Percentiles rank a stretch among this genome's conserved stretches.
Evolutionary conservation across 2,888 invertebrate genomes (phyloP).

Genomic region (Gastracanthus pulcherrimus): DNA sequence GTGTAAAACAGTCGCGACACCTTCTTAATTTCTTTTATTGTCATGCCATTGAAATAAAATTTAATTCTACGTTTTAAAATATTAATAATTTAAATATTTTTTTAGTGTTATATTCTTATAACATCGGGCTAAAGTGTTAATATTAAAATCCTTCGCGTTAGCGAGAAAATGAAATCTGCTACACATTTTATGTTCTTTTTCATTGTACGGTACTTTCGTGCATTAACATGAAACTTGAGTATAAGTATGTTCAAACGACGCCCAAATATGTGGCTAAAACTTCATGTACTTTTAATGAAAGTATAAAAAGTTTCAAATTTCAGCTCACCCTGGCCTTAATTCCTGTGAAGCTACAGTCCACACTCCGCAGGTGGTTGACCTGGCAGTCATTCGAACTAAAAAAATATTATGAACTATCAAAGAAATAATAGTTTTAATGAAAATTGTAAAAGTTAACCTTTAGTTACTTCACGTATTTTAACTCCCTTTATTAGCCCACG

Average conservation of each 20-base stretch:
- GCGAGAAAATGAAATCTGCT: conserved; percentile 7
- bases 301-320: conserved; percentile 50
- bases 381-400: background rate
- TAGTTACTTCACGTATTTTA: no score
- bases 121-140: no score
- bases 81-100: no score
- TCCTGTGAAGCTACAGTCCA: background rate
- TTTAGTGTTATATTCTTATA: no score
- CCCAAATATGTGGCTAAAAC: conserved; percentile 25
- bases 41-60: background rate
- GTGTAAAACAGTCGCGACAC: background rate
- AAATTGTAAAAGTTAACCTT: no score
- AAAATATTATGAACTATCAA: no score
- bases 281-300: conserved; percentile 4
- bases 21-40: background rate
- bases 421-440: no score
- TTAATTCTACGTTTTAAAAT: background rate
- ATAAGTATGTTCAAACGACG: conserved; percentile 4
- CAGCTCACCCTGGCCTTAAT: conserved; percentile 15
- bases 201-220: conserved; percentile 17
- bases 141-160: background rate
- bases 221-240: conserved; percentile 39
- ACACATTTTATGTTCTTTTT: background rate
- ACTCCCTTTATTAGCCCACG: no score
- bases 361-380: background rate